These are phyloP conservation scores for Atherix ibis DNA, from an alignment of 2,888 invertebrate genomes.

Conservation along the genomic window DNA sequence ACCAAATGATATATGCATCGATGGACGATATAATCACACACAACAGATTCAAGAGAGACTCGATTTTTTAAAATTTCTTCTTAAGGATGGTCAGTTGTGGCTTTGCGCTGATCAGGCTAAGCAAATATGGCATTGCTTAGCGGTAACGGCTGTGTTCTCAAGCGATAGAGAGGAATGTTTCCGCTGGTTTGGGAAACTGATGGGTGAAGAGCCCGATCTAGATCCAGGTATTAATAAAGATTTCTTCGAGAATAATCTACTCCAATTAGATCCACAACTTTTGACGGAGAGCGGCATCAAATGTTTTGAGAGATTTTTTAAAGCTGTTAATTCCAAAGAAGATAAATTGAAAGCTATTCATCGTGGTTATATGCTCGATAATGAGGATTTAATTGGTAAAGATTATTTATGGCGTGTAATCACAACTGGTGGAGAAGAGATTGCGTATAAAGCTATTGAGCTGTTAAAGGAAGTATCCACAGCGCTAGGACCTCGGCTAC, in stretches of 20 bases:
- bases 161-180: constrained; percentile 93
- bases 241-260: constrained; percentile 89
- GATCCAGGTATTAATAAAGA: constrained; percentile 91
- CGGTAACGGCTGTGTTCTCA: constrained; percentile 81
- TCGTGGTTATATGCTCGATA: constrained; percentile 75
- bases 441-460: constrained; percentile 82
- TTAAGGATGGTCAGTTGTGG: constrained; percentile 94
- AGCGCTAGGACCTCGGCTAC: constrained; percentile 74
- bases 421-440: constrained; percentile 79
- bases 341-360: constrained; percentile 78
- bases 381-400: constrained; percentile 86
- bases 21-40: constrained; percentile 80
- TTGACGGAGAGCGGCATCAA: constrained; percentile 92
- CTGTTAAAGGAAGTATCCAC: constrained; percentile 86
- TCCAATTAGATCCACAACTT: constrained; percentile 78
- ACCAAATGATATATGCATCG: constrained; percentile 61
- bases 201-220: constrained; percentile 92
- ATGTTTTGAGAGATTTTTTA: constrained; percentile 51
- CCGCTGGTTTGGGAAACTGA: constrained; percentile 93
- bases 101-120: constrained; percentile 92
- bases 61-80: constrained; percentile 78
- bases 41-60: constrained; percentile 88
- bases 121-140: constrained; percentile 92
- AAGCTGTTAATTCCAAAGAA: constrained; percentile 86
- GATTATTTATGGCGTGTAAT: constrained; percentile 94